phyloP scores from a whole-genome alignment of 2,113 vertebrate genomes.

The Opisthocomus hoazin region DNA sequence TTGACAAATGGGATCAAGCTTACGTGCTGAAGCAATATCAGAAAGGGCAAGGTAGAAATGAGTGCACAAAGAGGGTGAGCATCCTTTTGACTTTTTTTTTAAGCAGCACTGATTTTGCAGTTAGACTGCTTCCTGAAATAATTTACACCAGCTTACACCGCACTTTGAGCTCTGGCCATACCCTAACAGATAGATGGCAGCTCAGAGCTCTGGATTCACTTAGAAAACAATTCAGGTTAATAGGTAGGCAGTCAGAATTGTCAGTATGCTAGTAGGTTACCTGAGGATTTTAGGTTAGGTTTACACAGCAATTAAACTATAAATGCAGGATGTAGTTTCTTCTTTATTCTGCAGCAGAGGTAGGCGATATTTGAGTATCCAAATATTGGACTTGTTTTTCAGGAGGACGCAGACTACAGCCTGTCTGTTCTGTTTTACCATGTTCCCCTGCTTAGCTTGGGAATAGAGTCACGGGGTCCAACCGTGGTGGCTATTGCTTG shows the following conservation, averaged over 20 bases:
- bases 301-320: background rate
- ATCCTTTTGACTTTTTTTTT: background rate
- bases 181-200: background rate
- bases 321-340: background rate
- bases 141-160: background rate
- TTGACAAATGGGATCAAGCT: background rate
- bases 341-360: background rate
- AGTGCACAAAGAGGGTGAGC: background rate
- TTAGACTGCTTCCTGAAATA: background rate
- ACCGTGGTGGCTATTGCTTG: background rate
- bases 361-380: background rate
- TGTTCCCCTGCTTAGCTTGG: background rate
- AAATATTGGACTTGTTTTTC: background rate
- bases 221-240: background rate
- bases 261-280: background rate
- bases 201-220: background rate
- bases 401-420: background rate
- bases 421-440: rapidly evolving
- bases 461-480: rapidly evolving
- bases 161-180: background rate
- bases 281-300: background rate
- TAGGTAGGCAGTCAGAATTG: background rate
- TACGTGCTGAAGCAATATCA: rapidly evolving
- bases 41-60: background rate
- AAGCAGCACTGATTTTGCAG: background rate